Base-by-base conservation (phyloP, 2,888 invertebrate species). In the Oscheius sp. region DNA sequence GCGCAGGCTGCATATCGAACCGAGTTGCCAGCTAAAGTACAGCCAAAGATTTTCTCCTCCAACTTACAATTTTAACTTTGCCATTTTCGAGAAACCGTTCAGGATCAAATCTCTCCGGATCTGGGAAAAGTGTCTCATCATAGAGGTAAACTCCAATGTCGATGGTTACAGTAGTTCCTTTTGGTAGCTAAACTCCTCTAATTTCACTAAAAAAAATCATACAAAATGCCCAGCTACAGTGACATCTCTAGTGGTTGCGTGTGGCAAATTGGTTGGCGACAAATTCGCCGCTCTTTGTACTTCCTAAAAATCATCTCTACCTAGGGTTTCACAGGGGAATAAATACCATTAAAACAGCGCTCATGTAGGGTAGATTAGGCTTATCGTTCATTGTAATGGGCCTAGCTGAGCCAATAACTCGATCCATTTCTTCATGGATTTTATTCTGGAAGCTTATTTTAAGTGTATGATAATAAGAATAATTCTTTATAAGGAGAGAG, bases 271-370 rank as follows among this genome's bases (percentile, higher is more conserved):
- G 27, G 66, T 65, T 3, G 73, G 70, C 17, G 75, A 42, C 3
- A 77, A 66, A 52, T 77, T 77, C 27, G 57, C 46, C 3, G 53
- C 15, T 20, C 76, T 34, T 52, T 76, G 76, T 5, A 73, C 50
- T 71, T 76, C 76, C 69, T 75, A 50, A 61, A 72, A 69, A 1
- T 10, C 3, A 10, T 17, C 34, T n/a, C 12, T 6, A 12, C 3
- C n/a, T 2, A 12, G 12, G 2, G n/a, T 5, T 20, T 33, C 17
- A 3, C 5, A 12, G 4, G 53, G 3, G 20, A 10, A 57, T 37
- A 37, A 52, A 71, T 33, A 76, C 78, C 68, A 73, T 74, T 27
- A 80, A 63, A n/a, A 80, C 75, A 8, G 80, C 78, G 45, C 65
- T 64, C 0, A 72, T 72, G 48, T 80, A 80, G 3, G 71, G 72